These are phyloP conservation scores for Crotophaga sulcirostris DNA, from an alignment of 2,113 vertebrate species.

Conservation along the genomic window DNA sequence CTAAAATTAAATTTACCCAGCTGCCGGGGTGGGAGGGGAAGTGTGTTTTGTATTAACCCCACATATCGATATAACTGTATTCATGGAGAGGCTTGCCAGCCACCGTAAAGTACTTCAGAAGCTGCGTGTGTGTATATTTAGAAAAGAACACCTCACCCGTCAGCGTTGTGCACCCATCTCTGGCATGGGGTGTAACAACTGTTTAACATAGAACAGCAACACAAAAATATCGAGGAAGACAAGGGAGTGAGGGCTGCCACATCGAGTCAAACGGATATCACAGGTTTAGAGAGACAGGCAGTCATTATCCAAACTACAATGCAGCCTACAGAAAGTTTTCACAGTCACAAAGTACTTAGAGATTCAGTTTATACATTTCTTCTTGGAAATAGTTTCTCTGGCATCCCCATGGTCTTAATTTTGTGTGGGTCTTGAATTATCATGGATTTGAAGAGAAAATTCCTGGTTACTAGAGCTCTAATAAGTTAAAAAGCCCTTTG, in stretches of 20 bases:
- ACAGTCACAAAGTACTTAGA: neutral
- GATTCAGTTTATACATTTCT: neutral
- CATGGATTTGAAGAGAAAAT: neutral
- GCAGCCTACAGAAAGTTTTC: neutral
- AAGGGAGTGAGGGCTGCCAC: neutral
- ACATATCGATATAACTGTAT: neutral
- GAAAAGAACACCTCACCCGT: neutral
- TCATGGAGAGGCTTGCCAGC: neutral
- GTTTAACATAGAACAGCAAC: neutral
- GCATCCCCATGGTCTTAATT: neutral
- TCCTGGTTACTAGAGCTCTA: neutral
- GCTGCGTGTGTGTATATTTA: neutral
- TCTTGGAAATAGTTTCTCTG: neutral
- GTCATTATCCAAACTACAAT: neutral
- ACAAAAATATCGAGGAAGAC: neutral
- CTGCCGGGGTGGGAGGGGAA: neutral
- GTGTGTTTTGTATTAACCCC: neutral
- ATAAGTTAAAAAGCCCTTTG: neutral
- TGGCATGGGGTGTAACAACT: conserved; percentile 16
- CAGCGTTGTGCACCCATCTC: neutral
- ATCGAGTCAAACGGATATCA: neutral
- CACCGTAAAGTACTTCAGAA: neutral
- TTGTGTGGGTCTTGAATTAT: neutral
- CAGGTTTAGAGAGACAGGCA: neutral
- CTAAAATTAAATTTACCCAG: neutral